Percentiles rank a stretch among this genome's conserved stretches.
Conservation (phyloP, 2,888 invertebrate genomes). For the Scaptomyza caliginosa region DNA sequence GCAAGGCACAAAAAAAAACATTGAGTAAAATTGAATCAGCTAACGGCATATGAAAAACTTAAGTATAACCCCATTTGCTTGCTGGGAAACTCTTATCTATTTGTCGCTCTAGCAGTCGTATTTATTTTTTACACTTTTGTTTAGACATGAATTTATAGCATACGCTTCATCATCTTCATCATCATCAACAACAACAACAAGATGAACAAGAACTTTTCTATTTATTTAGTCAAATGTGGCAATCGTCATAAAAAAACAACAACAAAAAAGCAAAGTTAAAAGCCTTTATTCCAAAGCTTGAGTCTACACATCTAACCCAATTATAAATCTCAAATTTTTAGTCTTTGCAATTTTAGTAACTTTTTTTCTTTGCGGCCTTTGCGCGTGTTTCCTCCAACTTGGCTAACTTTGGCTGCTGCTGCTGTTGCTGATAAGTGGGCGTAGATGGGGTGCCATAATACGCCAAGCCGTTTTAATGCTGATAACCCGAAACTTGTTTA, state of each 20-base stretch:
- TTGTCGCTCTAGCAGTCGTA: conserved; percentile 50
- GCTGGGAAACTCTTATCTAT: conserved; percentile 47
- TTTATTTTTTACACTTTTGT: conserved; percentile 79
- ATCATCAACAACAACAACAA: conserved; percentile 2
- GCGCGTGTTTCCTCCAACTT: neutral
- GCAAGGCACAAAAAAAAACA: neutral
- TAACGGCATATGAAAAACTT: no score
- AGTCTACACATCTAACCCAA: conserved; percentile 35
- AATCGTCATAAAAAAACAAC: conserved; percentile 31
- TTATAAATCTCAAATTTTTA: conserved; percentile 54
- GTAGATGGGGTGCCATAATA: conserved; percentile 38
- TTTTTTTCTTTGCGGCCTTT: neutral
- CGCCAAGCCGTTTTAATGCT: conserved; percentile 29
- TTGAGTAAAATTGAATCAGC: no score
- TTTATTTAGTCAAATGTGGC: conserved; percentile 65
- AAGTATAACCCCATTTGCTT: conserved; percentile 11
- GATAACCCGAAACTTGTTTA: conserved; percentile 53
- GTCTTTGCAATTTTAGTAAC: neutral
- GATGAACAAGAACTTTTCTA: conserved; percentile 1
- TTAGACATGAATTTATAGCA: conserved; percentile 76
- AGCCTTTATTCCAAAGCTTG: conserved; percentile 21
- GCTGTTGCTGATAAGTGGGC: conserved; percentile 36
- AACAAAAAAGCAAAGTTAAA: conserved; percentile 26
- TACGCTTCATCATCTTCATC: conserved; percentile 28
- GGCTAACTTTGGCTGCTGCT: conserved; percentile 8